These are phyloP conservation scores for Gadus chalcogrammus DNA, from an alignment of 2,113 vertebrate species.

Conservation along the genomic window DNA sequence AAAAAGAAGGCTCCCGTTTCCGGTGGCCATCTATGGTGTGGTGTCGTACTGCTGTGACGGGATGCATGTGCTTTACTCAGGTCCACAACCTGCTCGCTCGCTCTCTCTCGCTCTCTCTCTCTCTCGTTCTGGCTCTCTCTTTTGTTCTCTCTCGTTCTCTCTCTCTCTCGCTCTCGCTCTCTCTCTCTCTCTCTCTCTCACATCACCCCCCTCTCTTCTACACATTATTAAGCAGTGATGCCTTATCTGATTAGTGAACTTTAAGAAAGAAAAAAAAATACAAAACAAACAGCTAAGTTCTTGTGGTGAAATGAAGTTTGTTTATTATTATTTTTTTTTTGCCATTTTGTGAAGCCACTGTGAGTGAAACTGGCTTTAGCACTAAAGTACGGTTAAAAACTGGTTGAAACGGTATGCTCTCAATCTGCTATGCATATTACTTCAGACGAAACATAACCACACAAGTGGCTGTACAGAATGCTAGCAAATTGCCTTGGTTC, in stretches of 20 bases:
- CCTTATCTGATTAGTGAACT: slow-evolving; percentile 85
- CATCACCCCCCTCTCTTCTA: slow-evolving; percentile 26
- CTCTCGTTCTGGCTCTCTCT: too few relatives aligned
- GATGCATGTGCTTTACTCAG: slow-evolving; percentile 77
- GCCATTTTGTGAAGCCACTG: slow-evolving; percentile 61
- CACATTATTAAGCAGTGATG: slow-evolving; percentile 89
- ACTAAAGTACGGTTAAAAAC: slow-evolving; percentile 56
- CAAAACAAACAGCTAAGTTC: slow-evolving; percentile 42
- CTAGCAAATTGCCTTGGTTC: slow-evolving; percentile 94
- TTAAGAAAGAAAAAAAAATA: slow-evolving; percentile 33
- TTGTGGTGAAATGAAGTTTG: slow-evolving; percentile 60
- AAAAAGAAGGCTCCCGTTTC: too few relatives aligned
- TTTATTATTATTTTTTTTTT: slow-evolving; percentile 44
- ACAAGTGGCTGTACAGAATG: slow-evolving; percentile 91
- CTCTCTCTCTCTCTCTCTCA: too few relatives aligned
- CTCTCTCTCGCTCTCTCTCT: slow-evolving; percentile 1
- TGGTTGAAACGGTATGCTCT: slow-evolving; percentile 57
- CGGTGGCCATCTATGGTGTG: neutral
- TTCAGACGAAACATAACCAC: slow-evolving; percentile 59
- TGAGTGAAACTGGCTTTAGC: slow-evolving; percentile 65
- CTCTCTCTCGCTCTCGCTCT: too few relatives aligned
- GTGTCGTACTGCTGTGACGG: slow-evolving; percentile 27
- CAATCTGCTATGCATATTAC: slow-evolving; percentile 88
- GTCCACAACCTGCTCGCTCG: slow-evolving; percentile 63
- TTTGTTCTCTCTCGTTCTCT: too few relatives aligned